Base-by-base conservation (phyloP, 2,797 vertebrate genomes). In the Hippoglossus hippoglossus region DNA sequence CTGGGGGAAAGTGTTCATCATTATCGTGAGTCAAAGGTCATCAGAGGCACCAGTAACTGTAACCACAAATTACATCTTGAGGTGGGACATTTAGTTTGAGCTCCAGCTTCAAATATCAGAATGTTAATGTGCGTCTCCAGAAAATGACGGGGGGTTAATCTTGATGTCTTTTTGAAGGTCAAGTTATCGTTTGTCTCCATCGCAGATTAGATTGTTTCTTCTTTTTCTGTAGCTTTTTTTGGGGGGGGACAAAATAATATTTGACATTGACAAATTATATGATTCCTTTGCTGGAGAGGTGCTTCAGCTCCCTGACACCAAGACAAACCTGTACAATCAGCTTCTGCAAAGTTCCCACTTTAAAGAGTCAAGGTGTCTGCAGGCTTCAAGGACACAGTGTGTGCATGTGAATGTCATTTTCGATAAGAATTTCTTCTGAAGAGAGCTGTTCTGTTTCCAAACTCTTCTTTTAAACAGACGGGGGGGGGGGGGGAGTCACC, bases 401-500 rank as follows among this genome's bases (percentile, higher is more conserved):
- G 5, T 13, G 22, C 61, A 73, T 56, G 26, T 49, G 26, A 81
- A 73, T 64, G 65, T 73, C 47, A 71, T 75, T 83, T 69, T 10
- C 57, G 65, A 72, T 67, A 9, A 46, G 77, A 80, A 76, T 85
- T 83, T 59, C 24, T 58, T 80, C 60, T 77, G 61, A n/a, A 31
- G n/a, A 63, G 77, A 61, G 4, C 80, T 79, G 67, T 73, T 81
- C 36, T 39, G 3, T 39, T 39, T 79, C 67, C 68, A 77, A 73
- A 85, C 69, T 1, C 8, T 62, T 68, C 25, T 75, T 39, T 74
- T 75, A 73, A 86, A 81, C 47, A 31, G 67, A 78, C 74, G 50
- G 56, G 53, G 75, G 84, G 57, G 84, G 57, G 49, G 39, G 36
- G 53, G 71, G 85, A 67, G 79, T 81, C 68, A 89, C 82, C 86